phyloP scores from a whole-genome alignment of 2,888 invertebrate species.

The Blera fallax region DNA sequence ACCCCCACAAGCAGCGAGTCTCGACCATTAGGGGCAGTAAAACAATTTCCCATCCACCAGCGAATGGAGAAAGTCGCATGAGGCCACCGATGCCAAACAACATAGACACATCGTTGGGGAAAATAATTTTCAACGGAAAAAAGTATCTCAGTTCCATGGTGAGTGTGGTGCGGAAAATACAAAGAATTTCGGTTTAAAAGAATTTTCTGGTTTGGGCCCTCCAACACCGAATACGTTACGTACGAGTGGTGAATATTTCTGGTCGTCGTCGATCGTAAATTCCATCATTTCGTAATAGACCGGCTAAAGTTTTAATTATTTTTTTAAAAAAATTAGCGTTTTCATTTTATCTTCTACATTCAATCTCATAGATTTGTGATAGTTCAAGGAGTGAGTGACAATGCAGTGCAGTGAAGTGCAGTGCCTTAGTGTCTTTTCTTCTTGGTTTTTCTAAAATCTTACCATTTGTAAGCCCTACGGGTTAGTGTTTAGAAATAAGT shows the following conservation, averaged over 20 bases:
- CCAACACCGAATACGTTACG: slow-evolving; percentile 7
- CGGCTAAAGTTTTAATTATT: neutral
- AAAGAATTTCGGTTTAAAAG: slow-evolving; percentile 42
- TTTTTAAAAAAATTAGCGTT: neutral
- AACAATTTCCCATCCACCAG: slow-evolving; percentile 40
- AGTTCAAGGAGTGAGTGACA: neutral
- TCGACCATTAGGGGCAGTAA: slow-evolving; percentile 48
- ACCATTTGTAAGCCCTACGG: neutral
- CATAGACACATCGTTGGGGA: slow-evolving; percentile 39
- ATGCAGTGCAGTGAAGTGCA: slow-evolving; percentile 39
- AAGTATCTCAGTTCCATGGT: slow-evolving; percentile 61
- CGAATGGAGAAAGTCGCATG: slow-evolving; percentile 42
- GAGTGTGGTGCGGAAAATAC: slow-evolving; percentile 64
- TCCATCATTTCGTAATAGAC: neutral
- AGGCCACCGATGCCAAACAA: slow-evolving; percentile 44
- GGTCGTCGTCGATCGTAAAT: neutral
- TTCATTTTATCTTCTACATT: neutral
- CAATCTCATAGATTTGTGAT: neutral
- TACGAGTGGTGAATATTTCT: slow-evolving; percentile 51
- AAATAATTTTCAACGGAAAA: slow-evolving; percentile 47
- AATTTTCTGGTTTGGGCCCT: slow-evolving; percentile 32
- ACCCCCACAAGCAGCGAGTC: slow-evolving; percentile 50
- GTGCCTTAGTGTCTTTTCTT: slow-evolving; percentile 41
- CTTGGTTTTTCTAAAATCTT: neutral
- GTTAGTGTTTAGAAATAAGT: neutral